Conservation (phyloP, 2,888 invertebrate genomes). For the Drosophila affinis region DNA sequence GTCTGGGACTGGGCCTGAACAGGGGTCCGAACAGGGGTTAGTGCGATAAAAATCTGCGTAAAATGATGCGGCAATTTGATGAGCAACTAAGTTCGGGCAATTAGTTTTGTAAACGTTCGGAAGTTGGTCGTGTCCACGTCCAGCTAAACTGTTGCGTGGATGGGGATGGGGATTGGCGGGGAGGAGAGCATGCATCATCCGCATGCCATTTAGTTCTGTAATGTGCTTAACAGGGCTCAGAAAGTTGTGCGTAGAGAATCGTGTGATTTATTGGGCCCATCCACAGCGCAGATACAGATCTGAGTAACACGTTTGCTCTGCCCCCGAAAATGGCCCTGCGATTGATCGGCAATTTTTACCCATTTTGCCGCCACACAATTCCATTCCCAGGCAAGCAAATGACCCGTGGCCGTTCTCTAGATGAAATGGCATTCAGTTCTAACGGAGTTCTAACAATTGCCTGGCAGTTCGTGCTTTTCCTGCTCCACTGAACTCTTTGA, state of each 20-base stretch:
- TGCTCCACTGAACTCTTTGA: conserved; percentile 56
- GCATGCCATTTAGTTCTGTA: conserved; percentile 25
- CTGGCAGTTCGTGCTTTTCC: conserved; percentile 32
- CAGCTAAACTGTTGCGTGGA: conserved; percentile 52
- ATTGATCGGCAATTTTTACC: conserved; percentile 14
- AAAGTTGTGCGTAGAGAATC: not conserved
- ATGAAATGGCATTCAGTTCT: conserved; percentile 19
- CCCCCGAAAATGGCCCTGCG: not conserved
- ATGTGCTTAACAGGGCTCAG: conserved; percentile 13
- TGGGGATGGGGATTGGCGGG: not conserved
- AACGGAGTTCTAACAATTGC: conserved; percentile 35
- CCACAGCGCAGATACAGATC: conserved; percentile 7
- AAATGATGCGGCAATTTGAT: conserved; percentile 79
- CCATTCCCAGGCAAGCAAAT: conserved; percentile 39
- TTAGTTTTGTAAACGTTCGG: conserved; percentile 62
- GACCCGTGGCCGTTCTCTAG: conserved; percentile 25
- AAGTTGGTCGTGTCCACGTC: conserved; percentile 46
- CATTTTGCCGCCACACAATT: conserved; percentile 27
- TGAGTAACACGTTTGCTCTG: not conserved
- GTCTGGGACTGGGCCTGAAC: not conserved
- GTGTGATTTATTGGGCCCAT: conserved; percentile 18
- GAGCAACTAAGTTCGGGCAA: conserved; percentile 75
- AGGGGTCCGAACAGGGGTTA: not conserved
- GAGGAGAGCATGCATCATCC: not conserved
- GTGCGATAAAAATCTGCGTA: conserved; percentile 75